Evolutionary conservation across 64 coral and sea anemone species (phyloP).

Genomic region (Montipora cactus): DNA sequence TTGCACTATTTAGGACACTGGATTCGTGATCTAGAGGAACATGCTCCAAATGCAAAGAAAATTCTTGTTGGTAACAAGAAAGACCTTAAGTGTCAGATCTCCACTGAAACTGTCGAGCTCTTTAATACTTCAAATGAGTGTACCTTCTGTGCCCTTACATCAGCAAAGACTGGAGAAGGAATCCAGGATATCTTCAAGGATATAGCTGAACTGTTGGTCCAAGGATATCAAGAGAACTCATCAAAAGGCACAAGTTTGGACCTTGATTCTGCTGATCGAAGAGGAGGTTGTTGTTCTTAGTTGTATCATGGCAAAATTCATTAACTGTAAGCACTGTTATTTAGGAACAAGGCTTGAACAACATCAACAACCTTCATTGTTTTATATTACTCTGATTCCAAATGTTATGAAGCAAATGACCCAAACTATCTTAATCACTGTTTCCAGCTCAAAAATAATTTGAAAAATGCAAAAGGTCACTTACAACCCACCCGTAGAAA

Average conservation of each 20-base stretch:
- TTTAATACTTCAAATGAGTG: constrained; percentile 76
- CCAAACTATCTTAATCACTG: no score
- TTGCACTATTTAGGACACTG: constrained; percentile 81
- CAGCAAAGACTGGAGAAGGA: constrained; percentile 90
- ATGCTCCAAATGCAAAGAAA: constrained; percentile 75
- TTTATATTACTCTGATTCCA: no score
- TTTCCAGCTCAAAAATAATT: no score
- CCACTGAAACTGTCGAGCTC: constrained; percentile 50
- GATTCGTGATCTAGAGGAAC: constrained; percentile 74
- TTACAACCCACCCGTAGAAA: no score
- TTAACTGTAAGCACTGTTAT: no score
- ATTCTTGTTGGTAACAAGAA: constrained; percentile 85
- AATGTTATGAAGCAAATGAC: no score
- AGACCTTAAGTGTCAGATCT: constrained; percentile 69
- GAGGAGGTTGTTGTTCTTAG: constrained; percentile 63
- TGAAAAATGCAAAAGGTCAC: no score
- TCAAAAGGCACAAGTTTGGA: constrained; percentile 9
- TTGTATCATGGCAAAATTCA: no score
- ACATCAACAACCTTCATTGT: no score
- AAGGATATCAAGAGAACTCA: not conserved
- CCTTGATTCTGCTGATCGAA: constrained; percentile 60
- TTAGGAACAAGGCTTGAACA: no score
- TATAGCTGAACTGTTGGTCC: constrained; percentile 57
- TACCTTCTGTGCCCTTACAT: constrained; percentile 46
- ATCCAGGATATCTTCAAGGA: constrained; percentile 58